phyloP scores from a whole-genome alignment of 1,140 invertebrate species.

The Neomicropteryx cornuta region DNA sequence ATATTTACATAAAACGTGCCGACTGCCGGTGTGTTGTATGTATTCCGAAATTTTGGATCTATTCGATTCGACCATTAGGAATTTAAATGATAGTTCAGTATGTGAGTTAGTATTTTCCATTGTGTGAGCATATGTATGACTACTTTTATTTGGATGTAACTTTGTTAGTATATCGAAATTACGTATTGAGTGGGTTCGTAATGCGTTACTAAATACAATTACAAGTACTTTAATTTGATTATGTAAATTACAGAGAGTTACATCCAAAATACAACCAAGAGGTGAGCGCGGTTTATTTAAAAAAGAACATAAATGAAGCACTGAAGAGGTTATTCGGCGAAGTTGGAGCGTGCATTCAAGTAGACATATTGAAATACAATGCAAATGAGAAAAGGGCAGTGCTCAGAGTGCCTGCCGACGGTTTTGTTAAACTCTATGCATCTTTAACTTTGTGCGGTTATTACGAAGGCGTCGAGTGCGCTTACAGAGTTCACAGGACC shows the following conservation, averaged over 20 bases:
- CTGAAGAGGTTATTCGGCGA: slow-evolving; percentile 46
- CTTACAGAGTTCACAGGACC: slow-evolving; percentile 43
- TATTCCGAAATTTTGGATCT: too few relatives aligned
- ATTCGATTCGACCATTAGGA: too few relatives aligned
- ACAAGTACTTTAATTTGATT: slow-evolving; percentile 4
- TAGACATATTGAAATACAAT: slow-evolving; percentile 50
- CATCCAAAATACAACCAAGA: slow-evolving; percentile 21
- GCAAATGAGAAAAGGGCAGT: slow-evolving; percentile 33
- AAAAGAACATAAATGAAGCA: slow-evolving; percentile 43
- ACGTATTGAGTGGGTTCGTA: slow-evolving; percentile 10
- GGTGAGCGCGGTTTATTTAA: slow-evolving; percentile 38
- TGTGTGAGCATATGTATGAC: too few relatives aligned
- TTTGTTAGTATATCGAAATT: slow-evolving; percentile 25
- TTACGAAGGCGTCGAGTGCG: slow-evolving; percentile 40
- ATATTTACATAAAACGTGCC: too few relatives aligned
- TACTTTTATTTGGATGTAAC: slow-evolving; percentile 29
- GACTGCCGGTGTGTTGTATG: too few relatives aligned
- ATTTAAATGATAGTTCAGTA: too few relatives aligned
- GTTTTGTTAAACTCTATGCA: slow-evolving; percentile 42
- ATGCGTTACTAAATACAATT: slow-evolving; percentile 4
- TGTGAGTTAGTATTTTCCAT: too few relatives aligned
- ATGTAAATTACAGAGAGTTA: slow-evolving; percentile 37
- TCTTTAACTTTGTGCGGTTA: slow-evolving; percentile 42
- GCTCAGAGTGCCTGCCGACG: slow-evolving; percentile 41
- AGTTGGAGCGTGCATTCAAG: slow-evolving; percentile 36